Evolutionary conservation across 2,797 vertebrate species (phyloP), one percentile per base, ranked within the genome.

Genomic region (Coendou prehensilis): DNA sequence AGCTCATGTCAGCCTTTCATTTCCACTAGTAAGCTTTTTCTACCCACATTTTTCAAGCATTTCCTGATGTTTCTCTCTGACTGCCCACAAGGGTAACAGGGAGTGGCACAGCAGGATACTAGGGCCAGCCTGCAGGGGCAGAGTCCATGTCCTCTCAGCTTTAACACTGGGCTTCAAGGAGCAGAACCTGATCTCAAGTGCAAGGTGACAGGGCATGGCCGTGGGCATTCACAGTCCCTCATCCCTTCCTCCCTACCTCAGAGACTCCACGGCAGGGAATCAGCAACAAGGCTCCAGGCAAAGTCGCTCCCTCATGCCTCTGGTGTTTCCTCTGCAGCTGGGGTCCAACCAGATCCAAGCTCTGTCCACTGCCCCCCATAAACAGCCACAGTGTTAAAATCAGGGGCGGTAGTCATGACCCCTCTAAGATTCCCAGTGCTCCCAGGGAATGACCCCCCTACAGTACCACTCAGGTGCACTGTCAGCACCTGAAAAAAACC

Each of bases 401-500:
- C 52, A 9, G 18, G 33, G 33, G 23, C 20, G 22, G 59, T 14
- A 6, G 18, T 11, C 50, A 52, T 0, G 7, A 52, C 0, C 2
- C 4, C 41, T 7, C 5, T 56, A 37, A 56, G 83, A 28, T 17
- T 37, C 37, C 10, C 4, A 17, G 1, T 9, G 59, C n/a, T 52
- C 80, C 56, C 59, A 47, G 23, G 63, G 13, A 76, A 57, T 2
- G 0, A 54, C 17, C 76, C 3, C 1, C 0, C 17, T 6, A 45
- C 14, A 5, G 9, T 20, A 13, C 26, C 26, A 26, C 56, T 45
- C 57, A 10, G 57, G 64, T 54, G 10, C 28, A 33, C 5, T 9
- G 3, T 10, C 1, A 47, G 28, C 71, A 41, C 30, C 5, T 47
- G 37, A 73, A 64, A 57, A 56, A 86, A 81, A 33, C 8, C 45